Percentiles rank a stretch among this genome's conserved stretches.
Conservation (phyloP, 2,888 invertebrate genomes). For the Glyphotaelius pellucidus region DNA sequence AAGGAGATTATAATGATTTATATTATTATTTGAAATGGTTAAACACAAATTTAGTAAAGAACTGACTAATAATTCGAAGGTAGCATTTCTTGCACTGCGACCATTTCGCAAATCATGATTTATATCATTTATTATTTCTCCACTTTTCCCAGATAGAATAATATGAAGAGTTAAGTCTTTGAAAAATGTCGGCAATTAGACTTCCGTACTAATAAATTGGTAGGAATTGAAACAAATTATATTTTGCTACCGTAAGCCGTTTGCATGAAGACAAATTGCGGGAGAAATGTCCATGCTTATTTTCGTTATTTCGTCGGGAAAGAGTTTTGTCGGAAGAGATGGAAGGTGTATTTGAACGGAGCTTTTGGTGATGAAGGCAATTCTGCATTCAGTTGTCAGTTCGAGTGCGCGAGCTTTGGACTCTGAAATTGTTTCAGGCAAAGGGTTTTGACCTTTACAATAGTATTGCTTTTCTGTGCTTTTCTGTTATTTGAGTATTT, state of each 20-base stretch:
- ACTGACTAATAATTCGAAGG: not conserved
- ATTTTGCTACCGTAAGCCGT: slow-evolving; percentile 11
- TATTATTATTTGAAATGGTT: not conserved
- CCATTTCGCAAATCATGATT: slow-evolving; percentile 11
- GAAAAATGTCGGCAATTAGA: slow-evolving; percentile 28
- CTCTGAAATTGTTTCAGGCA: not conserved
- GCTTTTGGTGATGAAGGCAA: not conserved
- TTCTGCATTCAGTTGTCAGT: not conserved
- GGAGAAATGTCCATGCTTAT: not conserved
- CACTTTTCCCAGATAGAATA: not conserved
- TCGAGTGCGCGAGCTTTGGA: not conserved
- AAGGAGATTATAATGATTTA: not conserved
- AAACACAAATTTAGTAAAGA: not conserved
- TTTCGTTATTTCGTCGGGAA: not conserved
- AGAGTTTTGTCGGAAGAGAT: not conserved
- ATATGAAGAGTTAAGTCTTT: slow-evolving; percentile 16
- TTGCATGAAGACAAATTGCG: slow-evolving; percentile 32
- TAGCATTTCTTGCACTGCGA: not conserved
- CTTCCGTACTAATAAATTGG: slow-evolving; percentile 28
- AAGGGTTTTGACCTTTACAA: not conserved
- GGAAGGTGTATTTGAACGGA: not conserved
- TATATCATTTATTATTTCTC: slow-evolving; percentile 2
- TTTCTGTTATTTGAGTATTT: not conserved
- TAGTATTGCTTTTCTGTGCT: not conserved
- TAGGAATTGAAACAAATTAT: slow-evolving; percentile 35